Conservation (phyloP, 2,113 vertebrate genomes). For the Mola mola region DNA sequence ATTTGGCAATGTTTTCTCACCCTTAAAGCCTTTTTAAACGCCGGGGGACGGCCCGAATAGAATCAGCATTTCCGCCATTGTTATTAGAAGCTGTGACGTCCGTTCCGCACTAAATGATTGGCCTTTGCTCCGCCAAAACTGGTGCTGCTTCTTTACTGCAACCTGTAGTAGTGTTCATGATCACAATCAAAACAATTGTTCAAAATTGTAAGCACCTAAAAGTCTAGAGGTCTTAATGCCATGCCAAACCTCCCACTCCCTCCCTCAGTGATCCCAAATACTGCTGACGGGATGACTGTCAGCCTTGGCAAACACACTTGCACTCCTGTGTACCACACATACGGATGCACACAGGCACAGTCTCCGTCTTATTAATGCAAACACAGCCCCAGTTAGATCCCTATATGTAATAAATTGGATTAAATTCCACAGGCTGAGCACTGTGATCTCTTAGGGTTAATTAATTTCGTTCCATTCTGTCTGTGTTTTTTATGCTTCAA, state of each 20-base stretch:
- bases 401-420: slow-evolving; percentile 82
- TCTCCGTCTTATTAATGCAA: slow-evolving; percentile 70
- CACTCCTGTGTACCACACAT: neutral
- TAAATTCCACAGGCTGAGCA: slow-evolving; percentile 79
- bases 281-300: neutral
- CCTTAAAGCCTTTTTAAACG: too few relatives aligned
- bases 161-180: neutral
- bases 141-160: neutral
- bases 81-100: too few relatives aligned
- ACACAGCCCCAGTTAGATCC: slow-evolving; percentile 74
- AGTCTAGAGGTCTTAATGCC: too few relatives aligned
- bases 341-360: slow-evolving; percentile 15
- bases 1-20: slow-evolving; percentile 59
- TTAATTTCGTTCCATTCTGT: slow-evolving; percentile 81
- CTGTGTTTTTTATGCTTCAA: slow-evolving; percentile 79
- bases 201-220: too few relatives aligned
- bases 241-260: slow-evolving; percentile 43
- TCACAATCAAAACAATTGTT: too few relatives aligned
- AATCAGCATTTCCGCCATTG: too few relatives aligned
- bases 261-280: slow-evolving; percentile 18
- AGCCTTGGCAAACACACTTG: neutral
- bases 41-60: too few relatives aligned
- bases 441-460: slow-evolving; percentile 81
- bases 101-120: too few relatives aligned
- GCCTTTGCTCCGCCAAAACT: neutral